phyloP scores from a whole-genome alignment of 1,140 invertebrate genomes.

The Bicyclus anynana region DNA sequence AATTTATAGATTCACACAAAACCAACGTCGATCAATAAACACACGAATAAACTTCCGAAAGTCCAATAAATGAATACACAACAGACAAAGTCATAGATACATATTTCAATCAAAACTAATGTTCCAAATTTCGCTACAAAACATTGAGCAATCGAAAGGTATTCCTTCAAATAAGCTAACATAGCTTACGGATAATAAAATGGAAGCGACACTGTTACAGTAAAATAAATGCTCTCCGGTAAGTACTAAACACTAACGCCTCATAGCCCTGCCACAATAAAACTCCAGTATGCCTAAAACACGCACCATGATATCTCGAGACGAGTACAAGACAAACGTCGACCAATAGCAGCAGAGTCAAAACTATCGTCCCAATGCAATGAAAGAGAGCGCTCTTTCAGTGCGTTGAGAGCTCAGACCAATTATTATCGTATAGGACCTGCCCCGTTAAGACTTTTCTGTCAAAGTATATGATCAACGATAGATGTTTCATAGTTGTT shows the following conservation, averaged over 20 bases:
- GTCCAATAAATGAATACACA: constrained; percentile 33
- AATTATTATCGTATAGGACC: too few species aligned
- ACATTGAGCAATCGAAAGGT: constrained; percentile 56
- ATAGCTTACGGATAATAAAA: constrained; percentile 29
- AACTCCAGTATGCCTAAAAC: too few species aligned
- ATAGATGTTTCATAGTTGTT: too few species aligned
- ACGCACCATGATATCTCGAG: too few species aligned
- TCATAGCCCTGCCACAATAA: constrained; percentile 44
- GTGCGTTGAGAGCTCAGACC: too few species aligned
- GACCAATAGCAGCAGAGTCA: too few species aligned
- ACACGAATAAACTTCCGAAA: constrained; percentile 32
- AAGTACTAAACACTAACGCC: constrained; percentile 32
- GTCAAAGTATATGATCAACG: too few species aligned
- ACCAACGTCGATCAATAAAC: constrained; percentile 11
- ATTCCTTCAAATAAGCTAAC: constrained; percentile 41
- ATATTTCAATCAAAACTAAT: constrained; percentile 1
- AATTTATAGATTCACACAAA: constrained; percentile 18
- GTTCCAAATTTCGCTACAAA: constrained; percentile 20
- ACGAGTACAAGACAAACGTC: too few species aligned
- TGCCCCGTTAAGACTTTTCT: too few species aligned
- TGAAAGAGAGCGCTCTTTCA: too few species aligned
- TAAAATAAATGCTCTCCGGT: constrained; percentile 31
- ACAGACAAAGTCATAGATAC: constrained; percentile 21
- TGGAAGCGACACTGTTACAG: constrained; percentile 31
- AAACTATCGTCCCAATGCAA: too few species aligned